Base-by-base conservation (phyloP, 2,888 invertebrate genomes). In the Hesperia comma region DNA sequence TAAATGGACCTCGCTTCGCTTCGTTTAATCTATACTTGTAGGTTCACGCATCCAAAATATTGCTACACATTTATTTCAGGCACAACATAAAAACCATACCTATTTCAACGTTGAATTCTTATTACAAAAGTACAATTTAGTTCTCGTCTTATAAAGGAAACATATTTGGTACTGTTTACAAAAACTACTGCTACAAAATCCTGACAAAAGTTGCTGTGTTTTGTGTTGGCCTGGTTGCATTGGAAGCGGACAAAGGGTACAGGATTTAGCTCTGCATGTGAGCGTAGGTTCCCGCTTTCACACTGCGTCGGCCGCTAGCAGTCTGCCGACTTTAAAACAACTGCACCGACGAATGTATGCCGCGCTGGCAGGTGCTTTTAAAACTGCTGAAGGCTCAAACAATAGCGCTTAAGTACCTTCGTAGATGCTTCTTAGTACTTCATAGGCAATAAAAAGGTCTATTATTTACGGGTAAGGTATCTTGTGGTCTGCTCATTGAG, bases 241-340 rank as follows among this genome's bases (percentile, higher is more conserved):
- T 63, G 62, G 46, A 62, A 21, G 61, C 46, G 43, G 56, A 63
- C 63, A 63, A 63, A 63, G 49, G 21, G 56, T 49, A 17, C 56
- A 63, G 63, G 49, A 56, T 63, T 32, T 46, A 56, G 49, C 37
- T 61, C 7, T 56, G 33, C 56, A 49, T 41, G 54, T 63, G 56
- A 46, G 21, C 46, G 41, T 41, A 40, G n/a, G n/a, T n/a, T n/a
- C 43, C 54, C 62, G 41, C 62, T 63, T 63, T 56, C 32, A 63
- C 37, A 56, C 37, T 63, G 49, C 33, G 63, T 63, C 63, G 37
- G 37, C 49, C 37, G 33, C 55, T 41, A 46, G 19, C 46, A 56
- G 19, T 55, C 62, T 55, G 62, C 14, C 21, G 56, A 46, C 63
- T 63, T 63, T 41, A 62, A 63, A 63, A 56, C 63, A 63, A 63